These are phyloP conservation scores for Subacronicta megacephala DNA, from an alignment of 2,888 invertebrate genomes.

Conservation along the genomic window DNA sequence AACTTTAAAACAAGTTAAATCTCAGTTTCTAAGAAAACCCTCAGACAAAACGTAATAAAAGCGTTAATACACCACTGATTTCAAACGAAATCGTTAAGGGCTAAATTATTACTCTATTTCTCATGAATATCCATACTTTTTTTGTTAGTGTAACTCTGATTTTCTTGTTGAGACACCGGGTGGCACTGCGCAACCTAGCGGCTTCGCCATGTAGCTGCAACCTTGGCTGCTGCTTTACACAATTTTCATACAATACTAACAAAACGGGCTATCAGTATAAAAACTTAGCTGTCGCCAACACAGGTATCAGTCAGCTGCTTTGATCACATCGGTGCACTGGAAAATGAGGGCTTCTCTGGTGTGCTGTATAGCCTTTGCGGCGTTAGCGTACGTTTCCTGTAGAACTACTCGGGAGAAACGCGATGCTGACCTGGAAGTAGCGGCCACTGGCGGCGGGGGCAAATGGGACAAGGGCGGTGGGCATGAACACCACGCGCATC, in stretches of 20 bases:
- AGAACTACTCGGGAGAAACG: slow-evolving; percentile 85
- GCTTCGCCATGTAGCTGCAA: slow-evolving; percentile 72
- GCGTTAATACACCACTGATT: not conserved
- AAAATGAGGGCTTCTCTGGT: slow-evolving; percentile 80
- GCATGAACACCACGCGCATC: slow-evolving; percentile 91
- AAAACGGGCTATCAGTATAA: slow-evolving; percentile 81
- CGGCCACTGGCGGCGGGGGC: slow-evolving; percentile 84
- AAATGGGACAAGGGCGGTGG: slow-evolving; percentile 91
- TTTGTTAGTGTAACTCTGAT: slow-evolving; percentile 44
- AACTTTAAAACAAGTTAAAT: no score
- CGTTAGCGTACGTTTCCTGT: slow-evolving; percentile 87
- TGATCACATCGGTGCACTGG: slow-evolving; percentile 70
- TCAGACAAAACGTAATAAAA: no score
- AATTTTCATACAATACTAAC: slow-evolving; percentile 82
- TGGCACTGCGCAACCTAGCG: slow-evolving; percentile 74
- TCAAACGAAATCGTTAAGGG: not conserved
- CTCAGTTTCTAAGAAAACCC: no score
- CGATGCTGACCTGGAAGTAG: slow-evolving; percentile 87
- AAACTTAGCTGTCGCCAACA: slow-evolving; percentile 71
- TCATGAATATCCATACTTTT: slow-evolving; percentile 27
- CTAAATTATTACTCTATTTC: slow-evolving; percentile 1
- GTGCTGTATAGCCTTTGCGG: slow-evolving; percentile 82
- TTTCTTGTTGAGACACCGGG: slow-evolving; percentile 76
- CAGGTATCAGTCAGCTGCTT: slow-evolving; percentile 78
- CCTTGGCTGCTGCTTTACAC: slow-evolving; percentile 87